phyloP scores from a whole-genome alignment of 2,113 vertebrate genomes.

The Hemichromis elongatus region DNA sequence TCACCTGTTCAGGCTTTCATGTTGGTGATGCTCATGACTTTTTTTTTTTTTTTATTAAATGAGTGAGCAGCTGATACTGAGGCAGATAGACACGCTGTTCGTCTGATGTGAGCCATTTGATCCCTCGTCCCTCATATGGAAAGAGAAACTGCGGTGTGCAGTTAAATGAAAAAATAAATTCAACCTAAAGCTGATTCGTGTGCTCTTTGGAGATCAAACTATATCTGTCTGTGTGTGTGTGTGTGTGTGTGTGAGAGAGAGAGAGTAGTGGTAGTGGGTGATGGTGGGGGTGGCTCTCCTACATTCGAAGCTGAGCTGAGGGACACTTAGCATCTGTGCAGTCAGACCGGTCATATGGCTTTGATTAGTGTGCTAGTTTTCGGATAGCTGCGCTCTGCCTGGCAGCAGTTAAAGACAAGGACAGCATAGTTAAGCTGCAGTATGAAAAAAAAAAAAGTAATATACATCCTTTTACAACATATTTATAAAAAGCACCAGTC shows the following conservation, averaged over 20 bases:
- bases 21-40: not conserved
- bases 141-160: slow-evolving; percentile 24
- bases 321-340: slow-evolving; percentile 68
- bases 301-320: slow-evolving; percentile 50
- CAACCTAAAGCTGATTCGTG: slow-evolving; percentile 55
- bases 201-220: slow-evolving; percentile 46
- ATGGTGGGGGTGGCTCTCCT: not conserved
- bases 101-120: slow-evolving; percentile 27
- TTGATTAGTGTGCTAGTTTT: slow-evolving; percentile 63
- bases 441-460: not conserved
- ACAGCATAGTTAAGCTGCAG: slow-evolving; percentile 53
- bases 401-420: slow-evolving; percentile 62
- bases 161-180: slow-evolving; percentile 57
- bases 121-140: slow-evolving; percentile 24
- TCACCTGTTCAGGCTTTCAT: slow-evolving; percentile 44
- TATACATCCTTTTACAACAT: slow-evolving; percentile 27
- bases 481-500: not conserved
- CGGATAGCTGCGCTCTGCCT: slow-evolving; percentile 50
- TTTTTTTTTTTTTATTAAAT: not conserved
- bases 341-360: slow-evolving; percentile 67
- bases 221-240: too few species aligned
- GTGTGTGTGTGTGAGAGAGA: too few species aligned
- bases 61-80: not conserved
- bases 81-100: not conserved
- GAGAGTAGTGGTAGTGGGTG: not conserved